Evolutionary conservation across 2,888 invertebrate genomes (phyloP).

Genomic region (Drosophila neonasuta): DNA sequence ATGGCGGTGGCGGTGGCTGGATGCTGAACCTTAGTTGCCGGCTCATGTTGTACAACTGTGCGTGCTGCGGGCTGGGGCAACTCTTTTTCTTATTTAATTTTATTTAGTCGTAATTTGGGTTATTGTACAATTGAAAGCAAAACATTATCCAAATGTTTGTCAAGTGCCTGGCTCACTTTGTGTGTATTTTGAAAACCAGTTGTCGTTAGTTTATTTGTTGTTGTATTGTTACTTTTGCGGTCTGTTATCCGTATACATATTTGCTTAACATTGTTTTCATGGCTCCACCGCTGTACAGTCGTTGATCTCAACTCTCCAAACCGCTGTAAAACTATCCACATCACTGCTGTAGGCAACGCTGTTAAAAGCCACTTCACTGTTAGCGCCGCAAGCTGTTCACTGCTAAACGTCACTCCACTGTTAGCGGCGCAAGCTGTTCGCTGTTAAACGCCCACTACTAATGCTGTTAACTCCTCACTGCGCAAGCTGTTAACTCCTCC

Average conservation of each 20-base stretch:
- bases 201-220: constrained; percentile 41
- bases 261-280: constrained; percentile 70
- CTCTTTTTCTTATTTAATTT: constrained; percentile 21
- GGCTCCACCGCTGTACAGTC: constrained; percentile 41
- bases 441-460: not conserved
- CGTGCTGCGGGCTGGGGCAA: constrained; percentile 17
- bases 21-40: constrained; percentile 64
- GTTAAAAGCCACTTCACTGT: too few species aligned
- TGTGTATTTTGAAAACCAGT: constrained; percentile 62
- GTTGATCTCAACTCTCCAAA: constrained; percentile 1
- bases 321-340: not conserved
- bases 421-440: too few species aligned
- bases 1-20: constrained; percentile 34
- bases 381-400: too few species aligned
- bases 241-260: constrained; percentile 34
- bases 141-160: constrained; percentile 49
- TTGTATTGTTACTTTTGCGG: constrained; percentile 20
- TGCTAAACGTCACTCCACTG: too few species aligned
- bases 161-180: constrained; percentile 30
- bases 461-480: not conserved
- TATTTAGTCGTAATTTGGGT: constrained; percentile 65
- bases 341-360: not conserved
- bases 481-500: not conserved
- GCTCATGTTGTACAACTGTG: constrained; percentile 53
- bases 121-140: constrained; percentile 60